Evolutionary conservation across 2,888 invertebrate genomes (phyloP).

Genomic region (Eupithecia abbreviata): DNA sequence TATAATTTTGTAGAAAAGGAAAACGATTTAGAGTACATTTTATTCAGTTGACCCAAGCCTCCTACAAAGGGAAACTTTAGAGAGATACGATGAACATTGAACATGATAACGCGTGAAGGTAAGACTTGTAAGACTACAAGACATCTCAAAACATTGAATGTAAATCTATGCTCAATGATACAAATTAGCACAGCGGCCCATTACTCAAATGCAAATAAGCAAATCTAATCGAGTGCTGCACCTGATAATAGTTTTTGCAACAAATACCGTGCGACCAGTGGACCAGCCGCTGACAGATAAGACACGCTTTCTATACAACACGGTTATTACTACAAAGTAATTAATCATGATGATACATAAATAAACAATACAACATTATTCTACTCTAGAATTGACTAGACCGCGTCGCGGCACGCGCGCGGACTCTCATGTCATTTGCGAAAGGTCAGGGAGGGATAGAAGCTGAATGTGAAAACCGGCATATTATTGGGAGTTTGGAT

Average conservation of each 20-base stretch:
- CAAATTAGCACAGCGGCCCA: conserved; percentile 6
- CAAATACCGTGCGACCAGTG: conserved; percentile 58
- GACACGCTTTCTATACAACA: conserved; percentile 58
- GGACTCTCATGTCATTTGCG: background rate
- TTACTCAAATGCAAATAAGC: conserved; percentile 33
- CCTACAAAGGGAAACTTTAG: background rate
- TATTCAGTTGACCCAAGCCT: background rate
- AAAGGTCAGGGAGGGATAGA: background rate
- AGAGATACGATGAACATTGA: background rate
- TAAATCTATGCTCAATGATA: background rate
- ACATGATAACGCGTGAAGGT: background rate
- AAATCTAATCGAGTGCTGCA: conserved; percentile 34
- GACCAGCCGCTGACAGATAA: conserved; percentile 52
- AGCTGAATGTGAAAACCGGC: no score
- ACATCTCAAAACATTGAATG: background rate
- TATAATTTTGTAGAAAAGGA: background rate
- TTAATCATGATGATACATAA: conserved; percentile 22
- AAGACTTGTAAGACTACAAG: background rate
- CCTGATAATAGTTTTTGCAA: conserved; percentile 50
- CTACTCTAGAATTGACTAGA: background rate
- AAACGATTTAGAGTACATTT: background rate
- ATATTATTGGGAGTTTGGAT: no score
- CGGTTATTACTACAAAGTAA: conserved; percentile 36
- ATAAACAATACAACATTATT: background rate
- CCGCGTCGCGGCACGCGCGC: background rate